Evolutionary conservation across 1,140 invertebrate species (phyloP).

Genomic region (Platyscapa corneri): DNA sequence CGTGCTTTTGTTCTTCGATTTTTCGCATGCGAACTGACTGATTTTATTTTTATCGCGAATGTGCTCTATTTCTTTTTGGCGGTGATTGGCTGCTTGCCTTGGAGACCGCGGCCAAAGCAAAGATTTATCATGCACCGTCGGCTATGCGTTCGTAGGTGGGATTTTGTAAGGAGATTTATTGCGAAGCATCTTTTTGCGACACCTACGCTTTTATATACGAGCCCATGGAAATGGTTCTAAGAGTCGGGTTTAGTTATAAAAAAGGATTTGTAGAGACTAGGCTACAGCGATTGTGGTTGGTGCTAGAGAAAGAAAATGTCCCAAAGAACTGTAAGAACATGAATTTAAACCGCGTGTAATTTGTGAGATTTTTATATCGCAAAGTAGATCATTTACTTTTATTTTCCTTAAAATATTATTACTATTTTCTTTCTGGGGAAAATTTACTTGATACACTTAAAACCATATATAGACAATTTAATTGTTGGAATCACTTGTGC

Average conservation of each 20-base stretch:
- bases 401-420: background rate
- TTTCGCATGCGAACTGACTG: background rate
- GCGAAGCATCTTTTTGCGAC: conserved; percentile 31
- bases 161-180: conserved; percentile 30
- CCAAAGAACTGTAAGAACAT: background rate
- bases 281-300: background rate
- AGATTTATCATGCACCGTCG: conserved; percentile 23
- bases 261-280: conserved; percentile 43
- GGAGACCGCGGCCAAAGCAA: background rate
- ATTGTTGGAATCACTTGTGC: background rate
- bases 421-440: background rate
- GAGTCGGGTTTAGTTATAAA: conserved; percentile 29
- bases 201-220: conserved; percentile 21
- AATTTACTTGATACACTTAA: background rate
- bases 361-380: background rate
- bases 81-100: background rate
- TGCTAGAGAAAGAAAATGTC: background rate
- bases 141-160: background rate
- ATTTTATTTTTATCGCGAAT: conserved; percentile 44
- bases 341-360: background rate
- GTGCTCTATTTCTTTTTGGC: conserved; percentile 28
- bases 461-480: background rate
- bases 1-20: conserved; percentile 17
- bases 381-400: background rate
- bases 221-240: background rate